phyloP scores from a whole-genome alignment of 1,140 invertebrate genomes.

The Bombus sylvicola region DNA sequence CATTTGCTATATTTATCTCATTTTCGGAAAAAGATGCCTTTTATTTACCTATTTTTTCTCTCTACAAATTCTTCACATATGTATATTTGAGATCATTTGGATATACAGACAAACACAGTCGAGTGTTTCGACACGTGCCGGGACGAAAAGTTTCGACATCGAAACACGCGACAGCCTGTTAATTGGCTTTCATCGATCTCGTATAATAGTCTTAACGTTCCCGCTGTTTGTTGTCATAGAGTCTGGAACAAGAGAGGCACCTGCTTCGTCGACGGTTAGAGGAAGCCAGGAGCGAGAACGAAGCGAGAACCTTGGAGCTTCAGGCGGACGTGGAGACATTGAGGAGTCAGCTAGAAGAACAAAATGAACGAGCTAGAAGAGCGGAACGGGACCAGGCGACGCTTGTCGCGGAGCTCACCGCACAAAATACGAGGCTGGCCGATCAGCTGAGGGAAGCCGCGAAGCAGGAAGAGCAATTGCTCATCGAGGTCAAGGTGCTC shows the following conservation, averaged over 20 bases:
- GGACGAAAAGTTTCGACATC: background rate
- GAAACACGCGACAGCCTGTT: background rate
- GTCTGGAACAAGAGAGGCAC: slow-evolving; percentile 96
- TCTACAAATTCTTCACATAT: no score
- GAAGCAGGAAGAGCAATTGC: slow-evolving; percentile 91
- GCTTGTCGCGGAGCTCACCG: slow-evolving; percentile 92
- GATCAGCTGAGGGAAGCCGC: slow-evolving; percentile 93
- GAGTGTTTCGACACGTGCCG: background rate
- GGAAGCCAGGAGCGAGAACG: slow-evolving; percentile 93
- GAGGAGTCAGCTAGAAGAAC: slow-evolving; percentile 85
- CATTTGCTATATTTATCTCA: background rate
- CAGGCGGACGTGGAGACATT: slow-evolving; percentile 93
- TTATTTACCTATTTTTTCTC: background rate
- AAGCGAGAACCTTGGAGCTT: slow-evolving; percentile 92
- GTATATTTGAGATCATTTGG: background rate
- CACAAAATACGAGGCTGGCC: slow-evolving; percentile 95
- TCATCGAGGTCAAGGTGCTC: slow-evolving; percentile 90
- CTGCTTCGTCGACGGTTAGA: slow-evolving; percentile 92
- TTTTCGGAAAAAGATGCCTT: background rate
- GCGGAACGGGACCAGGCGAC: slow-evolving; percentile 88
- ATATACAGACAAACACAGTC: background rate
- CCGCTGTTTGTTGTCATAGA: slow-evolving; percentile 83
- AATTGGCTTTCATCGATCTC: slow-evolving; percentile 47
- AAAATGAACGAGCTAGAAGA: slow-evolving; percentile 90
- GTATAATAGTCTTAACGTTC: slow-evolving; percentile 29